Percentiles rank a stretch among this genome's conserved stretches.
Evolutionary conservation across 2,888 invertebrate genomes (phyloP).

Genomic region (Drosophila koepferae): DNA sequence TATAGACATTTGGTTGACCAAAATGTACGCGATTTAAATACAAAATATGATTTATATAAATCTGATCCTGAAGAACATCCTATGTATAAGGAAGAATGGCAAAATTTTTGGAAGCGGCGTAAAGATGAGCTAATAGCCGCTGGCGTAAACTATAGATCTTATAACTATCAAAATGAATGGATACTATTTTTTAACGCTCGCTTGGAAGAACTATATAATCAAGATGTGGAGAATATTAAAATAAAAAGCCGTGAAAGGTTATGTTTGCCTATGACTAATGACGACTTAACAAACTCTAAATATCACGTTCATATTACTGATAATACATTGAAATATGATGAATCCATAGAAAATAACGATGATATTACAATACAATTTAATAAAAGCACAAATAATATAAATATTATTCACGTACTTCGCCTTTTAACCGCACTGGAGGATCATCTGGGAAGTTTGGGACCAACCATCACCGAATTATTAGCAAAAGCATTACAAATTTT

Average conservation of each 20-base stretch:
- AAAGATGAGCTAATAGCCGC: slow-evolving; percentile 89
- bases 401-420: slow-evolving; percentile 89
- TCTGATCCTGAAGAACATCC: slow-evolving; percentile 95
- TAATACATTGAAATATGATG: background rate
- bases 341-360: background rate
- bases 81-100: slow-evolving; percentile 94
- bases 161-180: slow-evolving; percentile 96
- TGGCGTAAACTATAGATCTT: slow-evolving; percentile 88
- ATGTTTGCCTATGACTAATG: slow-evolving; percentile 82
- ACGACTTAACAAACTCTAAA: slow-evolving; percentile 87
- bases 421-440: slow-evolving; percentile 92
- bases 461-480: slow-evolving; percentile 89
- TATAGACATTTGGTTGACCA: slow-evolving; percentile 82
- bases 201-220: slow-evolving; percentile 91
- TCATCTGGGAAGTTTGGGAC: slow-evolving; percentile 92
- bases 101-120: slow-evolving; percentile 93
- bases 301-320: slow-evolving; percentile 87
- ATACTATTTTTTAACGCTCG: slow-evolving; percentile 92
- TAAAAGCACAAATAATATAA: slow-evolving; percentile 58
- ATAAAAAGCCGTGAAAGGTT: slow-evolving; percentile 73
- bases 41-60: slow-evolving; percentile 87
- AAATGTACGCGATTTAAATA: slow-evolving; percentile 72
- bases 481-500: slow-evolving; percentile 74
- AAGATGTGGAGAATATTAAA: slow-evolving; percentile 87
- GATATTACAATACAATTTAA: background rate